Evolutionary conservation across 2,113 vertebrate species (phyloP).

Genomic region (Pampusana beccarii): DNA sequence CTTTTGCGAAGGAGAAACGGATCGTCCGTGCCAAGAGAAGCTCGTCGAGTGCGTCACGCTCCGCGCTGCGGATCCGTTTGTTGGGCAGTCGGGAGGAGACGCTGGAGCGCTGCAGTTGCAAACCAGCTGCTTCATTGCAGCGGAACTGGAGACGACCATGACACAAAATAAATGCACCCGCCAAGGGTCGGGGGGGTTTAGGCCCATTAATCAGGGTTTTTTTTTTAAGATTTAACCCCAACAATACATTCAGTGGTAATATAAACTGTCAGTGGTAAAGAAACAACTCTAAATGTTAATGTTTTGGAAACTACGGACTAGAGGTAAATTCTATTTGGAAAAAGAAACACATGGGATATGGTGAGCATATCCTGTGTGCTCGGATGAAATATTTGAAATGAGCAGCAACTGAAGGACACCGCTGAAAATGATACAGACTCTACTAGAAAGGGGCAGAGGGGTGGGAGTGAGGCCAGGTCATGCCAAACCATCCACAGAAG

Average conservation of each 20-base stretch:
- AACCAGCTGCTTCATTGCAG: not conserved
- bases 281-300: not conserved
- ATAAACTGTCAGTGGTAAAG: not conserved
- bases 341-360: not conserved
- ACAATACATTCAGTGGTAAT: not conserved
- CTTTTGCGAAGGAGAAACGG: not conserved
- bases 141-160: not conserved
- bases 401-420: not conserved
- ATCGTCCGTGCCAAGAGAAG: not conserved
- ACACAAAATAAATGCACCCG: not conserved
- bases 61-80: rapidly evolving
- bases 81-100: not conserved
- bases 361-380: not conserved
- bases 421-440: not conserved
- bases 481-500: not conserved
- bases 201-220: not conserved
- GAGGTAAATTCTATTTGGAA: not conserved
- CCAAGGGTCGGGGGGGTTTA: not conserved
- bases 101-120: rapidly evolving
- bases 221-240: not conserved
- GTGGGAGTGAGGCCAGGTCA: not conserved
- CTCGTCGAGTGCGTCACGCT: rapidly evolving
- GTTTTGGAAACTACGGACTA: not conserved
- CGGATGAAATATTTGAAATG: not conserved
- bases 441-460: not conserved